Evolutionary conservation across 2,113 vertebrate genomes (phyloP).

Genomic region (Eurypyga helias): DNA sequence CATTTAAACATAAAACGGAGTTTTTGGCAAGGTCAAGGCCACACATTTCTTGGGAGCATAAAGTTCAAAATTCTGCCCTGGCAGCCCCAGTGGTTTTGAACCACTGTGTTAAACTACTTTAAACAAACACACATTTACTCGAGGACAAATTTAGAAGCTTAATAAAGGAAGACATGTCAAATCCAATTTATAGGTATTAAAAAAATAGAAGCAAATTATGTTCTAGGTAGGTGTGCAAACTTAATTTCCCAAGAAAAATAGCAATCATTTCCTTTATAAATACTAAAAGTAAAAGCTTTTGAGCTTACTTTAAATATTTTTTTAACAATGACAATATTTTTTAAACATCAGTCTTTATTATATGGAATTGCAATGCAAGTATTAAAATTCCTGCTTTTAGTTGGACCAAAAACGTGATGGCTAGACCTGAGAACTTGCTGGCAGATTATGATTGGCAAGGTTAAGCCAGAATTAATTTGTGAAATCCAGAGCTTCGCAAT

Average conservation of each 20-base stretch:
- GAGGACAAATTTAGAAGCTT: slow-evolving; percentile 55
- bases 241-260: slow-evolving; percentile 54
- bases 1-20: slow-evolving; percentile 66
- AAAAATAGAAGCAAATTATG: slow-evolving; percentile 37
- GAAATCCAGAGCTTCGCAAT: background rate
- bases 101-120: background rate
- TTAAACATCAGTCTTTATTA: slow-evolving; percentile 35
- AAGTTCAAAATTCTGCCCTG: slow-evolving; percentile 54
- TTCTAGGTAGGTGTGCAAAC: slow-evolving; percentile 1
- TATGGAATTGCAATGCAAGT: background rate
- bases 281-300: slow-evolving; percentile 37
- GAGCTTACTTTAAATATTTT: slow-evolving; percentile 32
- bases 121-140: slow-evolving; percentile 40
- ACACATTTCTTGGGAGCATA: slow-evolving; percentile 51
- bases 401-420: background rate
- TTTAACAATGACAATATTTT: slow-evolving; percentile 45
- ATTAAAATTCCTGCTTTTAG: slow-evolving; percentile 20
- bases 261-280: slow-evolving; percentile 20
- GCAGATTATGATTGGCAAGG: slow-evolving; percentile 5
- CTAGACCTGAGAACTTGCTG: background rate
- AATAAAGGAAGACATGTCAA: slow-evolving; percentile 62
- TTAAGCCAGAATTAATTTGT: slow-evolving; percentile 10
- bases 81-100: slow-evolving; percentile 39
- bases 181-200: slow-evolving; percentile 29
- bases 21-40: slow-evolving; percentile 62